These are phyloP conservation scores for Brenthis ino DNA, from an alignment of 2,888 invertebrate genomes.

Conservation along the genomic window DNA sequence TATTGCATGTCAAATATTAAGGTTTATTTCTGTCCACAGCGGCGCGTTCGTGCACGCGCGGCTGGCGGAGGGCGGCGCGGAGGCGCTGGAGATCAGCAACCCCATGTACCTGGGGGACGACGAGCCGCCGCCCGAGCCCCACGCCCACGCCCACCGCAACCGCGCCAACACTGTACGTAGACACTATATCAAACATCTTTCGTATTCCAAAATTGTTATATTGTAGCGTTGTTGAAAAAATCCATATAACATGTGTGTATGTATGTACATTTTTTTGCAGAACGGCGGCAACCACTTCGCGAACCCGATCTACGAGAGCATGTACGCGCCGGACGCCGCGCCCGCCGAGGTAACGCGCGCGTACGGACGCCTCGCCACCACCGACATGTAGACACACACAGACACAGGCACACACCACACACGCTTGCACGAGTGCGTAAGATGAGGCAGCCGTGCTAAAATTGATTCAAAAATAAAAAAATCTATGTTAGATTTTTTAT, in stretches of 20 bases:
- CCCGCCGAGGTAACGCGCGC: conserved; percentile 54
- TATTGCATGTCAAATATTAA: background rate
- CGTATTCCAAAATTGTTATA: background rate
- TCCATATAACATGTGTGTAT: background rate
- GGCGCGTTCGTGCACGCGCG: conserved; percentile 90
- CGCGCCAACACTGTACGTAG: background rate
- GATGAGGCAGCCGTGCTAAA: too few species aligned
- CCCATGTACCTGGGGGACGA: conserved; percentile 92
- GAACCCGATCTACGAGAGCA: conserved; percentile 93
- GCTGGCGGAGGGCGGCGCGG: conserved; percentile 86
- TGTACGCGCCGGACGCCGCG: conserved; percentile 80
- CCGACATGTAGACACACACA: conserved; percentile 17
- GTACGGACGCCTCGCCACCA: conserved; percentile 9
- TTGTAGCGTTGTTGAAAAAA: background rate
- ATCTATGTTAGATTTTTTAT: too few species aligned
- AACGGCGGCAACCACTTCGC: conserved; percentile 88
- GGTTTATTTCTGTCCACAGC: conserved; percentile 56
- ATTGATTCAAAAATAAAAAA: too few species aligned
- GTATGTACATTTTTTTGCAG: conserved; percentile 46
- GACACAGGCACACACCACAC: background rate
- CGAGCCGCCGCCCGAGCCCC: conserved; percentile 61
- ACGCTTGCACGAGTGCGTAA: too few species aligned
- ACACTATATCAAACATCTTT: background rate
- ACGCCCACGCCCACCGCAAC: background rate
- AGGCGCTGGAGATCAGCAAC: conserved; percentile 87